phyloP scores from a whole-genome alignment of 2,113 vertebrate genomes.

The Rhineura floridana region DNA sequence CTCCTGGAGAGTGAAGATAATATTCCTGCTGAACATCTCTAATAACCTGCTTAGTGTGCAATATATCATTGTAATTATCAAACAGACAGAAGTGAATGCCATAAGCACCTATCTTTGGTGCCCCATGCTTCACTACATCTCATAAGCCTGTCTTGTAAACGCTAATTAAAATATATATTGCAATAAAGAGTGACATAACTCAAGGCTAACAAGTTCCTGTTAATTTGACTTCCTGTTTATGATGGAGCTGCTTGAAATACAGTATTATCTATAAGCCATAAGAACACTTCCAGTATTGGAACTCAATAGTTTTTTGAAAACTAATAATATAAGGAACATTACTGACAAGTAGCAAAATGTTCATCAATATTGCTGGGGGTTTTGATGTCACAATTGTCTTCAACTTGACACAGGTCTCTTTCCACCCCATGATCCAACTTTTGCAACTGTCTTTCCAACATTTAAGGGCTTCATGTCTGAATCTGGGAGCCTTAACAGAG shows the following conservation, averaged over 20 bases:
- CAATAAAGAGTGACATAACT: constrained; percentile 52
- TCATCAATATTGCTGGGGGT: background rate
- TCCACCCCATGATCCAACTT: background rate
- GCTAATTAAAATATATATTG: constrained; percentile 61
- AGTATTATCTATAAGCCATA: accelerated
- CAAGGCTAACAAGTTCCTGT: constrained; percentile 45
- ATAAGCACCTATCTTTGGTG: background rate
- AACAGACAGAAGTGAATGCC: constrained; percentile 41
- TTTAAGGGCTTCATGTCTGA: background rate
- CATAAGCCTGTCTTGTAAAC: constrained; percentile 55
- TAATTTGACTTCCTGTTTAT: constrained; percentile 45
- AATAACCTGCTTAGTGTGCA: constrained; percentile 36
- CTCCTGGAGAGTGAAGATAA: constrained; percentile 45
- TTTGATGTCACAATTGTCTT: background rate
- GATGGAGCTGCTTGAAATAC: constrained; percentile 20
- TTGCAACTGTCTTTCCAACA: background rate
- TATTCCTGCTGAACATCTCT: constrained; percentile 49
- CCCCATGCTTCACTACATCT: constrained; percentile 43
- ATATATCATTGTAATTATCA: constrained; percentile 50
- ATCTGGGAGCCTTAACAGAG: background rate
- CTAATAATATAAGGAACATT: background rate
- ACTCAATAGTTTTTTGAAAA: background rate
- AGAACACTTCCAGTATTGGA: background rate
- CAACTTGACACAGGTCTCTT: no score
- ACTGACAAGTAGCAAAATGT: background rate